These are phyloP conservation scores for Enteromius mattozi DNA, from an alignment of 2,797 vertebrate species.

Conservation along the genomic window DNA sequence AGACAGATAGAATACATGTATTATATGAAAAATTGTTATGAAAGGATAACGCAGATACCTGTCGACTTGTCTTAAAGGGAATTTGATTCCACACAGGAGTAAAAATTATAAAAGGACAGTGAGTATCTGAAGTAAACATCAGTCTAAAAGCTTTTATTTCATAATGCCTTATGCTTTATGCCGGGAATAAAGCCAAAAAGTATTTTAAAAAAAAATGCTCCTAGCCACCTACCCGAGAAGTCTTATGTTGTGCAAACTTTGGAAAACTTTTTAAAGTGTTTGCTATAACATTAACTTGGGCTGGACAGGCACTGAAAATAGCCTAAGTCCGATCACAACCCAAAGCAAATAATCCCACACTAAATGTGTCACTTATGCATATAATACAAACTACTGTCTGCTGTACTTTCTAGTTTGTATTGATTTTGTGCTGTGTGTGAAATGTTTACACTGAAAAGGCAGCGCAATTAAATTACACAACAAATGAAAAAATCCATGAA, in stretches of 20 bases:
- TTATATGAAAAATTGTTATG: not conserved
- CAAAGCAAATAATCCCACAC: slow-evolving; percentile 3
- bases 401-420: slow-evolving; percentile 1
- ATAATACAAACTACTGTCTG: slow-evolving; percentile 7
- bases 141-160: not conserved
- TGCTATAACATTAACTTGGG: slow-evolving; percentile 14
- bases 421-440: slow-evolving; percentile 26
- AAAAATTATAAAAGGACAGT: not conserved
- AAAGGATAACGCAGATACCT: not conserved
- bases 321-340: not conserved
- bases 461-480: slow-evolving; percentile 8
- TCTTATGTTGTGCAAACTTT: not conserved
- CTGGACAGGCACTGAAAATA: not conserved
- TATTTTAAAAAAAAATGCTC: slow-evolving; percentile 52
- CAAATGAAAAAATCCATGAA: slow-evolving; percentile 15
- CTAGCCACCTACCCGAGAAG: slow-evolving; percentile 24
- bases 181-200: slow-evolving; percentile 39
- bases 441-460: slow-evolving; percentile 14
- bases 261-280: not conserved
- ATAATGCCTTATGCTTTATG: not conserved
- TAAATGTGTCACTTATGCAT: slow-evolving; percentile 7
- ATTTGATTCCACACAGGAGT: not conserved
- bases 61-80: not conserved
- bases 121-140: not conserved
- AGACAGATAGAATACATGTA: not conserved